Evolutionary conservation across 2,888 invertebrate species (phyloP), one percentile per base, ranked within the genome.

Genomic region (Patella depressa): DNA sequence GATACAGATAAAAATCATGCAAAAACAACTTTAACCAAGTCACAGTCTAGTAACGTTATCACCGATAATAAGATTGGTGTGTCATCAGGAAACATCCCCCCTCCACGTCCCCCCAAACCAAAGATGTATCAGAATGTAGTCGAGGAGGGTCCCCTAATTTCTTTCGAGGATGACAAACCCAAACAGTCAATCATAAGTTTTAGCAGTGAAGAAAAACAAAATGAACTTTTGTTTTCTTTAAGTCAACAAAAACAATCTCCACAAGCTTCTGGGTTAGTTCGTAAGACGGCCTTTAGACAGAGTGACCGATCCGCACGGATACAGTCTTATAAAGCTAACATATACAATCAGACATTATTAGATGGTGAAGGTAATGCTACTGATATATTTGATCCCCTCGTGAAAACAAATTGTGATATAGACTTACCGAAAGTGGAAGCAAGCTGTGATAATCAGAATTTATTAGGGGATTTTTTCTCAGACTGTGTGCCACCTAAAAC

Each of bases 321-420:
- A 19, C 65, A 65, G 24, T 19, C 19, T 9, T 65, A 65, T 65
- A 24, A 11, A 5, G 12, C 65, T 9, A 19, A 65, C 19, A 24
- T 65, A 24, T 65, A 65, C 65, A 65, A 19, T 12, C 19, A 19
- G 19, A 19, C 65, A 19, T 24, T 9, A 65, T 12, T 65, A 4
- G 9, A 24, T n/a, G 7, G n/a, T 14, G 81, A 80, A 29, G 55
- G 77, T 4, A 76, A 78, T 24, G 76, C 77, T 15, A 19, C 78
- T 14, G 80, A 80, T 17, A 71, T 74, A 59, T 82, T 82, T 79
- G 82, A 83, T 72, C 81, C 80, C 1, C 53, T 81, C 3, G 71
- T 15, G 0, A 12, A 29, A 17, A n/a, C 19, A 45, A 15, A 53
- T 53, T 19, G 53, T 72, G 65, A 65, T 65, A 65, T 24, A 3